Percentiles rank a stretch among this genome's conserved stretches.
These are phyloP conservation scores for Acleris literana DNA, from an alignment of 2,888 invertebrate species.

Conservation along the genomic window DNA sequence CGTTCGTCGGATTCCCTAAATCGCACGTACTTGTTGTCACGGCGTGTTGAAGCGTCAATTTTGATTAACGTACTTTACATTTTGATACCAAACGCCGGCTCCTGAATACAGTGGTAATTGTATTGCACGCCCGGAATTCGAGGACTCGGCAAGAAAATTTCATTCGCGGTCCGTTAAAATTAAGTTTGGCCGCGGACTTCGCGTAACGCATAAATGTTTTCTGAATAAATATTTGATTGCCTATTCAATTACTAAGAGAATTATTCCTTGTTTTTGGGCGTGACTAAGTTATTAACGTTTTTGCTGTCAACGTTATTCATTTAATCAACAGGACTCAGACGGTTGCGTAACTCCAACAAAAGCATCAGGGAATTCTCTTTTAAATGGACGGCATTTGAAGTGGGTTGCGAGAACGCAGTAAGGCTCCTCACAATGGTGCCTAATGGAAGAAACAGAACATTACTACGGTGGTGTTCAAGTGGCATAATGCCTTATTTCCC, in stretches of 20 bases:
- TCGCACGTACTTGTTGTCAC: conserved; percentile 6
- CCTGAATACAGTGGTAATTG: conserved; percentile 37
- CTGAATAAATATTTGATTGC: conserved; percentile 55
- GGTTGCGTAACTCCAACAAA: not conserved
- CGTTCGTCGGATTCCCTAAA: not conserved
- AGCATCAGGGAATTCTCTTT: conserved; percentile 1
- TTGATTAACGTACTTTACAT: conserved; percentile 12
- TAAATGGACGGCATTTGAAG: conserved; percentile 3
- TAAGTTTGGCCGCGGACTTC: conserved; percentile 43
- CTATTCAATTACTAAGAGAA: conserved; percentile 45
- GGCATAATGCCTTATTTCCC: conserved; percentile 25
- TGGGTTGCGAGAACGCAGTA: conserved; percentile 4
- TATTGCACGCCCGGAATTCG: conserved; percentile 40
- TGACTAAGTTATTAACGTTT: conserved; percentile 30
- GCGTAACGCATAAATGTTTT: conserved; percentile 48
- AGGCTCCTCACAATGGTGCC: conserved; percentile 23
- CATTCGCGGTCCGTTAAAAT: conserved; percentile 42
- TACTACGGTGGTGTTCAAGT: conserved; percentile 18
- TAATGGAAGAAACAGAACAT: conserved; percentile 30
- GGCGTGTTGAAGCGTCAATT: conserved; percentile 10
- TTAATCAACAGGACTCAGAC: conserved; percentile 2
- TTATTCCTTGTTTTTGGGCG: conserved; percentile 32
- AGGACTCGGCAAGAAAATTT: conserved; percentile 43
- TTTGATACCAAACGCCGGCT: conserved; percentile 12
- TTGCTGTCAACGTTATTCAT: conserved; percentile 19